Evolutionary conservation across 35 echinoderm and acorn worm species (phyloP).

Genomic region (Lytechinus variegatus): DNA sequence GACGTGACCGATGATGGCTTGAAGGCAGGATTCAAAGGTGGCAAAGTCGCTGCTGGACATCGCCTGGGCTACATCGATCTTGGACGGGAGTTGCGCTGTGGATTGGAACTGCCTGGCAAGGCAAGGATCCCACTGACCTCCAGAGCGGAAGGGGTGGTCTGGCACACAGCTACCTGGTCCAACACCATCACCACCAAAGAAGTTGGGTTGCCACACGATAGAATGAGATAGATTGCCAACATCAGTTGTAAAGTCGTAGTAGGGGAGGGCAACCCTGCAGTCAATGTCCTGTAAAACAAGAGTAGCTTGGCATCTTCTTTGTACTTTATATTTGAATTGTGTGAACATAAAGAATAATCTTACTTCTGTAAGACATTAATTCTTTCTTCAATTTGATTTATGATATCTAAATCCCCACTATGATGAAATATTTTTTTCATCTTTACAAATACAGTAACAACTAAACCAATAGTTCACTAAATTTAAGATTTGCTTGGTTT

Average conservation of each 20-base stretch:
- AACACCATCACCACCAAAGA: conserved; percentile 89
- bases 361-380: too few relatives aligned
- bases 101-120: conserved; percentile 68
- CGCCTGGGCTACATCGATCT: conserved; percentile 85
- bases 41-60: conserved; percentile 70
- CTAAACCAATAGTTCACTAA: too few relatives aligned
- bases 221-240: conserved; percentile 73
- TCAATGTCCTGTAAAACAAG: conserved; percentile 82
- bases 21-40: conserved; percentile 77
- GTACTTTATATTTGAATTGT: too few relatives aligned
- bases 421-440: too few relatives aligned
- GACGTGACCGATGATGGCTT: conserved; percentile 86
- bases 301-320: too few relatives aligned
- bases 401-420: too few relatives aligned
- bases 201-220: conserved; percentile 95
- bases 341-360: too few relatives aligned
- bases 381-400: too few relatives aligned
- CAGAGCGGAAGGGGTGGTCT: conserved; percentile 86
- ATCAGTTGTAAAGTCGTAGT: conserved; percentile 97
- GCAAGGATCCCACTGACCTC: conserved; percentile 77
- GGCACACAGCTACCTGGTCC: conserved; percentile 67
- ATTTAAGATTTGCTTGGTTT: too few relatives aligned
- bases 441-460: too few relatives aligned
- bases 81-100: conserved; percentile 72
- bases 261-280: conserved; percentile 85